Base-by-base conservation (phyloP, 2,797 vertebrate genomes). In the Novumbra hubbsi region DNA sequence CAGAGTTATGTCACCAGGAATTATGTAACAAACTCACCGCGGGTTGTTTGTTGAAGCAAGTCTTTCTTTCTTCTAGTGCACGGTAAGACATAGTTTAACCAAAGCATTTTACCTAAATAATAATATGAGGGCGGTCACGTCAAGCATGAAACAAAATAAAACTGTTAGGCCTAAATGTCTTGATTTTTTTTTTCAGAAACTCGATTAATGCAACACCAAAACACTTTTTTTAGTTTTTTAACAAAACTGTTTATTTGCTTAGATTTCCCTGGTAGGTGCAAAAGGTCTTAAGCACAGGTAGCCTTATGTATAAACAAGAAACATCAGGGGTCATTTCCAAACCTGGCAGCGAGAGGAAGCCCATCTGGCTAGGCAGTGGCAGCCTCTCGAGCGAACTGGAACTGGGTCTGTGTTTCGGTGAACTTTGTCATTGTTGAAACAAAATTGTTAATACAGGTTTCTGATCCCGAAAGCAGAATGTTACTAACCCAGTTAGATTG, bases 1-100 rank as follows among this genome's bases (percentile, higher is more conserved):
- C n/a, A 60, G 49, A n/a, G 85, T 93, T 92, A 93, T 91, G 90
- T 93, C 91, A 93, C 88, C 87, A 83, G 34, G 78, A 78, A 73
- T 93, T 93, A 91, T 85, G 91, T 88, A 92, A 92, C 74, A 84
- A 14, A 73, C 73, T 79, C 63, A 57, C 19, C 17, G 67, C 67
- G 14, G 68, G 50, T 52, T 70, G 68, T 70, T 70, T 52, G 49
- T 55, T 16, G 70, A 83, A 82, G 72, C 81, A 85, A 89, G 86
- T 90, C 86, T 83, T 83, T 87, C 87, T 85, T 89, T 83, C 87
- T 66, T 83, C 78, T 83, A 75, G 78, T 62, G 83, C 76, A 85
- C 85, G 4, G 81, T 86, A 81, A 80, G 86, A 90, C 89, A 90
- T 81, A 81, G 21, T 2, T 24, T 24, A 60, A 60, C 55, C 55